Base-by-base conservation (phyloP, 2,797 vertebrate species). In the Gobio occitaniae region DNA sequence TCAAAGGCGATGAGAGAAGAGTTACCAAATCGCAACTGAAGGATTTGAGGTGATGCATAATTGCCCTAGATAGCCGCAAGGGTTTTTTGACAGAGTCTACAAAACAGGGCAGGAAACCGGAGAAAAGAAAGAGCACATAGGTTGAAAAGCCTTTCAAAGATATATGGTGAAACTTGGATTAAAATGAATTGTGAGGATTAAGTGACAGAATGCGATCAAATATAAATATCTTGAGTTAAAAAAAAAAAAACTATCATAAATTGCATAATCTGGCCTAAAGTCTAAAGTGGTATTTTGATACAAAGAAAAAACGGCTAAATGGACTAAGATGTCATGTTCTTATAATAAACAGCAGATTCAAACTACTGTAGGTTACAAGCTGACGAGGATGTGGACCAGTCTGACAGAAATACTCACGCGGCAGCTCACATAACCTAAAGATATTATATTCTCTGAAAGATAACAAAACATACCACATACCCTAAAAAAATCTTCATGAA, bases 21-120 rank as follows among this genome's bases (percentile, higher is more conserved):
- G 79, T 86, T 87, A 6, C 1, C 66, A 36, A 71, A 44, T 74
- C 75, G 25, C 84, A 88, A 90, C 86, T 87, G 86, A 88, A 88
- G 84, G 85, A 91, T 91, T 90, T 90, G 88, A 71, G 74, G 50
- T 72, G 81, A 87, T 84, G 79, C 16, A 82, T 91, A 88, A 91
- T 86, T 91, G 89, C 90, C 86, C 87, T 70, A 90, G 66, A 88
- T 86, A 65, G 48, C 50, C 19, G 32, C 84, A 44, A 61, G 65
- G 74, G 47, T 2, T 89, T 76, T 87, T 83, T 88, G 83, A 82
- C 61, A 80, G 84, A 63, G 48, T 84, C 52, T 61, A 48, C 52
- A 75, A 80, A 80, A 74, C 44, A 17, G 72, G 88, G 90, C 90
- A 83, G 87, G 85, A 91, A 81, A 75, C 71, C 68, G 21, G 66